A percentile compares a stretch with the other conserved stretches of the same genome.
Evolutionary conservation across 2,797 vertebrate species (phyloP).

Genomic region (Tarsius wallacei): DNA sequence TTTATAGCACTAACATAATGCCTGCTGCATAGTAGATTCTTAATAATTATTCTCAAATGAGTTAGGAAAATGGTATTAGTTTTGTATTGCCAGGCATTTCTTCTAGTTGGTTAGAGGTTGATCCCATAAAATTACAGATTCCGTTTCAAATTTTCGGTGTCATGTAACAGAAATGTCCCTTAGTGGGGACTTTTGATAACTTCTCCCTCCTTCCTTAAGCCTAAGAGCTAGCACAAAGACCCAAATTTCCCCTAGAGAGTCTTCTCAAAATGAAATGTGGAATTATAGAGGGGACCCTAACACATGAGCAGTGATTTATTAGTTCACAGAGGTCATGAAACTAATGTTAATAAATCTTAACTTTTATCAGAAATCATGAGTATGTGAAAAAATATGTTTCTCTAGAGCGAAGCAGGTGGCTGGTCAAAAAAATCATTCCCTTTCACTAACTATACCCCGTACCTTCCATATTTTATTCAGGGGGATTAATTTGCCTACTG

Average conservation of each 20-base stretch:
- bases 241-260: neutral
- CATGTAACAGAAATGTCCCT: constrained; percentile 37
- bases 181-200: constrained; percentile 10
- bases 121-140: constrained; percentile 1
- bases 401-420: neutral
- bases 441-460: neutral
- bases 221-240: neutral
- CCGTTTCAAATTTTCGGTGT: constrained; percentile 19
- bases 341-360: constrained; percentile 37
- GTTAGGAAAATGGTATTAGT: neutral
- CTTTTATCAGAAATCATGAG: neutral
- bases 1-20: neutral
- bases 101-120: constrained; percentile 5
- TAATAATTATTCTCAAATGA: constrained; percentile 23
- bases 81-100: constrained; percentile 52
- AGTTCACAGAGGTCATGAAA: constrained; percentile 36
- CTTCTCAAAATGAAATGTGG: constrained; percentile 51
- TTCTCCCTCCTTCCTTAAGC: constrained; percentile 43
- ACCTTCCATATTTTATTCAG: constrained; percentile 3
- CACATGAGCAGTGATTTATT: neutral
- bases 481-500: neutral
- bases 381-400: constrained; percentile 45
- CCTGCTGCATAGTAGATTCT: neutral
- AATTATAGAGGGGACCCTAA: neutral
- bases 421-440: neutral